Conservation (phyloP, 2,797 vertebrate genomes). For the Acanthurus leucopareius region DNA sequence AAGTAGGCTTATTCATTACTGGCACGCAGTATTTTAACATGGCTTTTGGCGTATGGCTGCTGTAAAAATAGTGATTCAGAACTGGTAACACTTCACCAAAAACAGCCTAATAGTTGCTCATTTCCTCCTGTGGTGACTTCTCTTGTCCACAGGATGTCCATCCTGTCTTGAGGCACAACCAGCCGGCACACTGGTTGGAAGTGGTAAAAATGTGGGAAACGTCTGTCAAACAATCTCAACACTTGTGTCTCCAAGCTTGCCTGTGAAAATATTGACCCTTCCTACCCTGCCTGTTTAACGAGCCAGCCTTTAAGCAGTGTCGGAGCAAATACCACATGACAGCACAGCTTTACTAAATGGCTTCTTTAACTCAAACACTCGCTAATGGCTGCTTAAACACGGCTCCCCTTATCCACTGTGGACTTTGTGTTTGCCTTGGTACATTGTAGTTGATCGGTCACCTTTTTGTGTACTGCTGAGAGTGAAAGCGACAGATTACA, state of each 20-base stretch:
- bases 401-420: constrained; percentile 70
- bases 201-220: constrained; percentile 54
- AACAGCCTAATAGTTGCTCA: neutral
- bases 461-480: constrained; percentile 53
- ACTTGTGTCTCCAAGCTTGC: constrained; percentile 70
- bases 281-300: constrained; percentile 79
- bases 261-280: constrained; percentile 88
- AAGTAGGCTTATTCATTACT: neutral
- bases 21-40: neutral
- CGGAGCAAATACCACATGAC: constrained; percentile 84
- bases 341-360: constrained; percentile 64
- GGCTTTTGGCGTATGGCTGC: neutral
- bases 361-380: constrained; percentile 75
- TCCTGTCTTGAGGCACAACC: constrained; percentile 21
- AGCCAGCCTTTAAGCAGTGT: constrained; percentile 84
- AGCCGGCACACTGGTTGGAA: constrained; percentile 22
- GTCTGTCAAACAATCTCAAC: constrained; percentile 66
- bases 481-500: constrained; percentile 68
- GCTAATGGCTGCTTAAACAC: constrained; percentile 82
- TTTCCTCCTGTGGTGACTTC: constrained; percentile 18
- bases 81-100: neutral
- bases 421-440: constrained; percentile 81
- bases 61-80: neutral
- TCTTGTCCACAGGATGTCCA: constrained; percentile 36
- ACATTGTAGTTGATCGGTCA: constrained; percentile 64